Base-by-base conservation (phyloP, 2,113 vertebrate genomes). In the Lepidiolamprologus cunningtoni region DNA sequence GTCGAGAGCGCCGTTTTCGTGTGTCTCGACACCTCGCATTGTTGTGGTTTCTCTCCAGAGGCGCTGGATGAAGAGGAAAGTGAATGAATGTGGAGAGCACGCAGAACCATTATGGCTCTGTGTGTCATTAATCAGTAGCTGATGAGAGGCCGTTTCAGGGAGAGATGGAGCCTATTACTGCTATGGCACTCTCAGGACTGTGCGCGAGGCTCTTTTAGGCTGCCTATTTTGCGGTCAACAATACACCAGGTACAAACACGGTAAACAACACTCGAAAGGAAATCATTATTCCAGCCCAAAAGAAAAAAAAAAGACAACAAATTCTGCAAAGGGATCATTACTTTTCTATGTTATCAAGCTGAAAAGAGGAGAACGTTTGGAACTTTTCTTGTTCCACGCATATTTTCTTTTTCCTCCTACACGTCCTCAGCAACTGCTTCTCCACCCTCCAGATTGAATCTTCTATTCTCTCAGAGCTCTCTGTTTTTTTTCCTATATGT, bases 81-180 rank as follows among this genome's bases (percentile, higher is more conserved):
- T 91, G 92, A 91, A 93, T 90, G 93, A 93, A 90, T 90, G 90
- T 86, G 85, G 91, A 87, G 90, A 88, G 87, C 79, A 54, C 3
- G 45, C 88, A 14, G 86, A 88, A 87, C 93, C 93, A 95, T 94
- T 92, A 94, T 50, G 86, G 80, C 88, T 86, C 78, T 82, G 89
- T 91, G 91, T 94, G 89, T 90, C 91, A 94, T 95, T 94, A 96
- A 95, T 96, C 95, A 95, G 94, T 12, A 3, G 84, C 86, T 95
- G 93, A 95, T 93, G 93, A 94, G 94, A 91, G 89, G 89, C 89
- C 86, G 93, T 92, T 91, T 90, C 93, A 76, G 83, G 89, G 82
- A 87, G 89, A 90, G 91, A 91, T 88, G 93, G 90, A 86, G 86
- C 85, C 91, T 86, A 89, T 95, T 93, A 92, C 90, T 54, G 85